A percentile compares a stretch with the other conserved stretches of the same genome.
Evolutionary conservation across 1,140 invertebrate genomes (phyloP).

Genomic region (Drosophila sproati): DNA sequence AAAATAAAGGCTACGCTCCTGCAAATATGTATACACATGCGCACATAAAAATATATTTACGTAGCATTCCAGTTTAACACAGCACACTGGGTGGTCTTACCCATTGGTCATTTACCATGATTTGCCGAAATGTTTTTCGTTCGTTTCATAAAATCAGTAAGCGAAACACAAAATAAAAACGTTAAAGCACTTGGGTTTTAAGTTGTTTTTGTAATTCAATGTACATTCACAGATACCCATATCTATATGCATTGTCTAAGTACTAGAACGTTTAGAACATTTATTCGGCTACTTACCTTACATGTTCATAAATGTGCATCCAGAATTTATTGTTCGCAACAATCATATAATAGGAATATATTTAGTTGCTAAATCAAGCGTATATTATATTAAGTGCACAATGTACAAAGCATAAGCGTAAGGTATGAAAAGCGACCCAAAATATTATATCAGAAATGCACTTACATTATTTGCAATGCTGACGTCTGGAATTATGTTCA

Average conservation of each 20-base stretch:
- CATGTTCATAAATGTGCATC: not conserved
- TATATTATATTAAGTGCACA: not conserved
- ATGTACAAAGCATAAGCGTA: not conserved
- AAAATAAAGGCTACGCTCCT: slow-evolving; percentile 6
- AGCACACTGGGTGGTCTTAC: not conserved
- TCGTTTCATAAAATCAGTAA: slow-evolving; percentile 32
- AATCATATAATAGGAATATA: not conserved
- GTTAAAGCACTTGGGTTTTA: slow-evolving; percentile 39
- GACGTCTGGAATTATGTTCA: slow-evolving; percentile 2
- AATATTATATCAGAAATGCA: not conserved
- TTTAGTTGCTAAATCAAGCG: not conserved
- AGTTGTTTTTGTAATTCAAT: slow-evolving; percentile 25
- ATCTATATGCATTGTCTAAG: not conserved
- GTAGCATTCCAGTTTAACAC: not conserved
- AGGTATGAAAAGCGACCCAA: no score
- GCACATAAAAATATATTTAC: slow-evolving; percentile 12
- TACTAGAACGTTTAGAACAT: not conserved
- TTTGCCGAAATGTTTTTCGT: slow-evolving; percentile 40
- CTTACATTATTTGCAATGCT: not conserved
- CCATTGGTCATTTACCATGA: slow-evolving; percentile 35
- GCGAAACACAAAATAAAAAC: slow-evolving; percentile 20
- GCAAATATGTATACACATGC: slow-evolving; percentile 13
- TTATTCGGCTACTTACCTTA: not conserved
- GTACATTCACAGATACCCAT: slow-evolving; percentile 3
- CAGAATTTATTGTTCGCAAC: not conserved